Evolutionary conservation across 1,140 invertebrate species (phyloP).

Genomic region (Scylla paramamosain): DNA sequence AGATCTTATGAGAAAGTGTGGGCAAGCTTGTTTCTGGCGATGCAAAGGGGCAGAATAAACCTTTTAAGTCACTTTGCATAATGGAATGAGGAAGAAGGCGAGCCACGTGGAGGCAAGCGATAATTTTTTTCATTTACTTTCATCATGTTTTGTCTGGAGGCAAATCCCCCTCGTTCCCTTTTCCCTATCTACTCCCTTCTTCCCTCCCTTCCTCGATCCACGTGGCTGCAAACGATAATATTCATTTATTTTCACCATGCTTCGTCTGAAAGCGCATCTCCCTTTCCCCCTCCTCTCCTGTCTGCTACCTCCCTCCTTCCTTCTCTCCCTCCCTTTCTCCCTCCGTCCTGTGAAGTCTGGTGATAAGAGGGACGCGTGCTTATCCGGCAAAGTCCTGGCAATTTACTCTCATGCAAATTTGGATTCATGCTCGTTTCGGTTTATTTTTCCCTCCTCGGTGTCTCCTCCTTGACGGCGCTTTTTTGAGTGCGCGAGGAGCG

Average conservation of each 20-base stretch:
- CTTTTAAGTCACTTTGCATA: too few species aligned
- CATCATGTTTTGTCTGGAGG: too few species aligned
- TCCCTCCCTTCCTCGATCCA: neutral
- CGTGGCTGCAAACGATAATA: too few species aligned
- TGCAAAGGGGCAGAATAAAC: too few species aligned
- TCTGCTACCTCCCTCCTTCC: neutral
- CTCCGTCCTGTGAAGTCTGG: neutral
- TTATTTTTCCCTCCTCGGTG: neutral
- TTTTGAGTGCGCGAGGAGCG: neutral
- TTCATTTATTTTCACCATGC: too few species aligned
- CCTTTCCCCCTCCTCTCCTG: neutral
- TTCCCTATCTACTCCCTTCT: neutral
- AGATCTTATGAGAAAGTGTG: too few species aligned
- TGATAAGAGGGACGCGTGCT: constrained; percentile 1
- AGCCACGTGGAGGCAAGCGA: too few species aligned
- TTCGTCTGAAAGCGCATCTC: neutral
- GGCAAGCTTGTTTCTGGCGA: too few species aligned
- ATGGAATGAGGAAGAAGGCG: too few species aligned
- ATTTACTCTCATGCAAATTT: neutral
- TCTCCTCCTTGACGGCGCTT: neutral
- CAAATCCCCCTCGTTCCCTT: too few species aligned
- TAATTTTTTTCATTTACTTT: too few species aligned
- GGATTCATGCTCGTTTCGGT: neutral
- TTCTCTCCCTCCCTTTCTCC: too few species aligned
- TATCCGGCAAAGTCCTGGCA: neutral